Base-by-base conservation (phyloP, 2,113 vertebrate species). In the Leptobrachium ailaonicum region DNA sequence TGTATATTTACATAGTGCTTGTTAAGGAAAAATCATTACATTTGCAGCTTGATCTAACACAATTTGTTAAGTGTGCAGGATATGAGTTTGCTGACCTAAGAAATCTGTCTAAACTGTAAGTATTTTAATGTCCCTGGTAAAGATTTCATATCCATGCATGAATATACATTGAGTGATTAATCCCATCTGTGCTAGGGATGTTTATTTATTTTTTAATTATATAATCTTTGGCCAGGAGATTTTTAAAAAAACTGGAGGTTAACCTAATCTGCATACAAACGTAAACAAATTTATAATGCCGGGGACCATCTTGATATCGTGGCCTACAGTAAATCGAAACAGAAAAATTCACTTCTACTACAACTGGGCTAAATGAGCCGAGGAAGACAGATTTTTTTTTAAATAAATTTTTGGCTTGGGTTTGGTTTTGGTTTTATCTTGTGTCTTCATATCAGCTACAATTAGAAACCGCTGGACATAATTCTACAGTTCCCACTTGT, bases 11-110 rank as follows among this genome's bases (percentile, higher is more conserved):
- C 79, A 81, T 69, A 81, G 71, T 60, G 63, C 64, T 68, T 81
- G 72, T 81, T 75, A 81, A 54, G 66, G 64, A 53, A 80, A 81
- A 81, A 81, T 81, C 79, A 81, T 81, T 81, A 81, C 66, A 69
- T 32, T 66, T 68, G 56, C 42, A 75, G 54, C 79, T 74, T 81
- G 20, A 81, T 62, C 71, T 75, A 75, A 81, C 79, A 75, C 43
- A 72, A 66, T 72, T 66, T 63, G 67, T 63, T 54, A 44, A 66
- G 41, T 47, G 50, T 54, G 41, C 50, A 44, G 45, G 70, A 66
- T 80, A 54, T 73, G 41, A 67, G 14, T 58, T 73, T 73, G 73
- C 63, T 67, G 77, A 67, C 70, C 70, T 58, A 58, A 40, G 47
- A 66, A 79, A 72, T 72, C 69, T n/a, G 66, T 58, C 50, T 50